Base-by-base conservation (phyloP, 2,113 vertebrate species). In the Plectropomus leopardus region DNA sequence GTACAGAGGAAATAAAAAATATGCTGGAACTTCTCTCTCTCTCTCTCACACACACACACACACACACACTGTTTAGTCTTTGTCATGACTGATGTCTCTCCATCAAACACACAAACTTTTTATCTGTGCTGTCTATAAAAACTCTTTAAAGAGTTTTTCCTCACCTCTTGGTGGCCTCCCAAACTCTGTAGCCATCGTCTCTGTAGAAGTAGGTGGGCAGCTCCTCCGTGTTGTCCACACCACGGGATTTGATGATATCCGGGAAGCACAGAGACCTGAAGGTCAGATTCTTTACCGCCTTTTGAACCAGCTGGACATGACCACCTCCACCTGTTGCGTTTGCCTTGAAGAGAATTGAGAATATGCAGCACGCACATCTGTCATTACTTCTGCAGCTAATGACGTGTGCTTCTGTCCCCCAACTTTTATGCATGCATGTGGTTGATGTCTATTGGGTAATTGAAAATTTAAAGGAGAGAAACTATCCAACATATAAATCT, bases 271-370 rank as follows among this genome's bases (percentile, higher is more conserved):
- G 90, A 1, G 97, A 98, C 21, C 85, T 82, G 13, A 96, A 99
- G 63, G 96, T 98, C 71, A 99, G 94, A 4, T 90, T 72, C 77
- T 96, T 95, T 94, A 97, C 92, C 76, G 96, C 96, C 66, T 83
- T 96, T 93, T 97, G 97, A 11, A 99, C 87, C 93, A 99, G 93
- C 92, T 99, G 95, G 48, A 98, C 96, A 0, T 99, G 98, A n/a
- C 98, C 98, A 1, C 98, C 98, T 61, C 98, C 98, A 6, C 98
- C 98, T 0, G 97, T 99, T 13, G 97, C 98, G 14, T 99, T 99
- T 54, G 98, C 98, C 98, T 94, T 50, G 24, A 59, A 93, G 81
- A 23, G 69, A 63, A 65, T 10, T 8, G 59, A 58, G 65, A 65
- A 36, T 7, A 72, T 23, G 17, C 2, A 58, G 34, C 53, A 26